Conservation (phyloP, 2,113 vertebrate species). For the Xiphorhynchus elegans region DNA sequence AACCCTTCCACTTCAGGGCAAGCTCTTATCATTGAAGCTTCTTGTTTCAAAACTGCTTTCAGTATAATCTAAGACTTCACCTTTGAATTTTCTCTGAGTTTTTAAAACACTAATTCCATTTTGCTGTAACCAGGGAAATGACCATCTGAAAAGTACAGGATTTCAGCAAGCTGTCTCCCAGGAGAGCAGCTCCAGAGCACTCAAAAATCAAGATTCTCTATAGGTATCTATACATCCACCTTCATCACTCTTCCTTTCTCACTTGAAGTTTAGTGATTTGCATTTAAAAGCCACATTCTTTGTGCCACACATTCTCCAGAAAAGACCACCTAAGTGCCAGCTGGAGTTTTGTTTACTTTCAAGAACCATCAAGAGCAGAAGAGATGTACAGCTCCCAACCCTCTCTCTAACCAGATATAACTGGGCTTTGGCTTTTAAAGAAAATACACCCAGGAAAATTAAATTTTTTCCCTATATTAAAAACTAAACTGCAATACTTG, state of each 20-base stretch:
- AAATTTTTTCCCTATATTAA: neutral
- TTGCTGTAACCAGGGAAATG: conserved; percentile 90
- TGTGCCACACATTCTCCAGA: neutral
- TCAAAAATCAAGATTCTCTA: neutral
- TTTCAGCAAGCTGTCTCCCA: neutral
- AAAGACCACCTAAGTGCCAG: neutral
- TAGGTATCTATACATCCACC: neutral
- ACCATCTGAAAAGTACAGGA: conserved; percentile 79
- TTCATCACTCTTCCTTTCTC: neutral
- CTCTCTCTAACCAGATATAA: neutral
- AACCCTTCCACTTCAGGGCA: neutral
- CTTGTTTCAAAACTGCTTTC: neutral
- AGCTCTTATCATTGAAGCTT: neutral
- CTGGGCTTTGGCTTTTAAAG: neutral
- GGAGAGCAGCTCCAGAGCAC: neutral
- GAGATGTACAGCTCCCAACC: neutral
- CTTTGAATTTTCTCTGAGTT: conserved; percentile 85
- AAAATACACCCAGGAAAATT: neutral
- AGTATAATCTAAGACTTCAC: neutral
- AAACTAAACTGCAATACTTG: neutral
- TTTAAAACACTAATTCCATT: conserved; percentile 92
- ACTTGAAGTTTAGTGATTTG: neutral
- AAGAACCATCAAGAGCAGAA: neutral
- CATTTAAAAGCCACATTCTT: neutral
- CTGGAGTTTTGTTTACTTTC: neutral